phyloP scores from a whole-genome alignment of 2,888 invertebrate species.

The Drosophila affinis region DNA sequence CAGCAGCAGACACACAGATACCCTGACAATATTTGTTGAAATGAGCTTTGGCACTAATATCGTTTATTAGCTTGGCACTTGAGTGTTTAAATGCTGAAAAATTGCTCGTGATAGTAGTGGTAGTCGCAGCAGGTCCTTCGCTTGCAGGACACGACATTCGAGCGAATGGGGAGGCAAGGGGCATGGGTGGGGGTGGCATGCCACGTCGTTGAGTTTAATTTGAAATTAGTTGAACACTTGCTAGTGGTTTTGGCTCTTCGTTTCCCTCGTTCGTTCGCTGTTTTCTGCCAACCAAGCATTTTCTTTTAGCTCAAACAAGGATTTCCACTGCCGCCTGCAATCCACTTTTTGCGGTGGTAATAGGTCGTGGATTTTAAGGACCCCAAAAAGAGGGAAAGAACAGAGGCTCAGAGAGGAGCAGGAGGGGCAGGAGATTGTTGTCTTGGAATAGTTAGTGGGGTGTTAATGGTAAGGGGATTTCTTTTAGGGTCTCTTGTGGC shows the following conservation, averaged over 20 bases:
- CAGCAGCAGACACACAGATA: conserved; percentile 15
- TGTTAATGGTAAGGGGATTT: neutral
- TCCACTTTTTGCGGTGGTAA: conserved; percentile 9
- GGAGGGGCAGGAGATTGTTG: neutral
- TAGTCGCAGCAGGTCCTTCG: conserved; percentile 6
- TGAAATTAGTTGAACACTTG: conserved; percentile 72
- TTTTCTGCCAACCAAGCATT: conserved; percentile 63
- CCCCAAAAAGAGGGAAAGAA: neutral
- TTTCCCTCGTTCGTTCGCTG: conserved; percentile 17
- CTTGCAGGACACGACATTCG: conserved; percentile 42
- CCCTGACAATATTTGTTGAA: conserved; percentile 59
- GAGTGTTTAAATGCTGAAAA: conserved; percentile 75
- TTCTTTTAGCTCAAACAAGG: conserved; percentile 49
- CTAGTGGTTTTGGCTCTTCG: conserved; percentile 25
- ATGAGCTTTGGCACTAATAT: conserved; percentile 74
- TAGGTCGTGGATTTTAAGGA: conserved; percentile 12
- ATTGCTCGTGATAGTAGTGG: conserved; percentile 68
- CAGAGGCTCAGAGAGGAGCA: neutral
- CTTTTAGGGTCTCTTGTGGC: neutral
- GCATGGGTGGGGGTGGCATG: conserved; percentile 1
- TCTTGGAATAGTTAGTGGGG: neutral
- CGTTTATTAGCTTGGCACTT: conserved; percentile 75
- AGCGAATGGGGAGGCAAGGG: conserved; percentile 1
- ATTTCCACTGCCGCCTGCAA: conserved; percentile 18
- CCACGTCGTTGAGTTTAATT: conserved; percentile 66